phyloP scores from a whole-genome alignment of 1,140 invertebrate genomes.

The Drosophila melanogaster region DNA sequence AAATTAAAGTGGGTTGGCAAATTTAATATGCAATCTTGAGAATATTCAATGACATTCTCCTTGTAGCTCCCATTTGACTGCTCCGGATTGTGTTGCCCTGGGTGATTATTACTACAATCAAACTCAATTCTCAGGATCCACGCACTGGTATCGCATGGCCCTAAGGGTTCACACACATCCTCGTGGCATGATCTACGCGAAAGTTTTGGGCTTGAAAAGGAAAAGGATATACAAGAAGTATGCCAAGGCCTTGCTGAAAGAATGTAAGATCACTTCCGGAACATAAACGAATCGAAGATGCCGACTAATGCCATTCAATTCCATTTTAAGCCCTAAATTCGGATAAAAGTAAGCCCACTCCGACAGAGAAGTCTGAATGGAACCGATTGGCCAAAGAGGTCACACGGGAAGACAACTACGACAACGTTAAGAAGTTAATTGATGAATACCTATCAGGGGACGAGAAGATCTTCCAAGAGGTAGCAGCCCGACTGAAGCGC shows the following conservation, averaged over 20 bases:
- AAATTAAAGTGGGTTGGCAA: slow-evolving; percentile 32
- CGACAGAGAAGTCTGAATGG: neutral
- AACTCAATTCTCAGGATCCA: slow-evolving; percentile 14
- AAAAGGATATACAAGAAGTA: slow-evolving; percentile 38
- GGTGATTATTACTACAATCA: slow-evolving; percentile 36
- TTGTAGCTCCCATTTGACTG: slow-evolving; percentile 24
- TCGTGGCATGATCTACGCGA: slow-evolving; percentile 21
- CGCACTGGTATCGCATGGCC: slow-evolving; percentile 54
- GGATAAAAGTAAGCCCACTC: neutral
- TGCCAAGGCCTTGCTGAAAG: slow-evolving; percentile 30
- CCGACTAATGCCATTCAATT: neutral
- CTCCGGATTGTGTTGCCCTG: slow-evolving; percentile 38
- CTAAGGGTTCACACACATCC: slow-evolving; percentile 24
- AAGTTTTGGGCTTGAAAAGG: slow-evolving; percentile 33
- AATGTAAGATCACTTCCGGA: slow-evolving; percentile 27
- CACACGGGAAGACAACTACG: slow-evolving; percentile 10
- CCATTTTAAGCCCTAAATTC: slow-evolving; percentile 16
- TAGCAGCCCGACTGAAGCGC: slow-evolving; percentile 13
- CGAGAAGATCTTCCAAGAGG: slow-evolving; percentile 40
- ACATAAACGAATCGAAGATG: neutral
- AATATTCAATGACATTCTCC: accelerated
- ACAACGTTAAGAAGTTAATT: slow-evolving; percentile 22
- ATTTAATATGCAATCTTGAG: neutral
- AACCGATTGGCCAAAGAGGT: slow-evolving; percentile 13
- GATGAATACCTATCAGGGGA: slow-evolving; percentile 43